Evolutionary conservation across 2,113 vertebrate species (phyloP), one percentile per base, ranked within the genome.

Genomic region (Papio anubis): DNA sequence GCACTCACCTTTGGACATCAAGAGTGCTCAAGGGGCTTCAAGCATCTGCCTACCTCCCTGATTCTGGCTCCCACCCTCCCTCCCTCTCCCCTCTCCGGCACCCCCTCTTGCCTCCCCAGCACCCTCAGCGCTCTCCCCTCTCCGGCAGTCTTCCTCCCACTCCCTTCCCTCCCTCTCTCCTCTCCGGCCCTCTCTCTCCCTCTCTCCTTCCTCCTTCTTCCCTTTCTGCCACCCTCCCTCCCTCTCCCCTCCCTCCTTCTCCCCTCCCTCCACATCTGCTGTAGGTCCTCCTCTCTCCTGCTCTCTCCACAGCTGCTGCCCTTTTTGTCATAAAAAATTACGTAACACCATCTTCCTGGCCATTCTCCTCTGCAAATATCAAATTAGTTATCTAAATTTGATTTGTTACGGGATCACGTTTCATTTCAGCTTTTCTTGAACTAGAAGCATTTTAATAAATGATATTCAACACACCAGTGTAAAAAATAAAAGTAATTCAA

Each of bases 21-120:
- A 8, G 48, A 40, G 30, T 9, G 3, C 30, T n/a, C 10, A 30
- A 45, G 43, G 25, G 38, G 21, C 27, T 75, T 40, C 55, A 66
- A 40, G 21, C 0, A 1, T 5, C 6, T 0, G 4, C 6, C 4
- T 5, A 10, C 14, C 3, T 27, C 80, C 20, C 93, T 18, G 30
- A 3, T 75, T 61, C 79, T 1, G 6, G 20, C 1, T 32, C 9
- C 3, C 0, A 10, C 3, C 0, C 14, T 50, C 25, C 11, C 4
- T 30, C 59, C 25, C 59, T 61, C 59, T 61, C 59, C 59, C 59
- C 25, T 61, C 59, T 11, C 59, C 0, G 3, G 57, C 57, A 59
- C 10, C 25, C 25, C 59, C 59, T 61, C 59, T 61, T 11, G 4
- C 32, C 64, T 35, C 10, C 52, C 10, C 18, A 18, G 52, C 52